Conservation (phyloP, 2,888 invertebrate species). For the Dyspetes luteomarginatus region DNA sequence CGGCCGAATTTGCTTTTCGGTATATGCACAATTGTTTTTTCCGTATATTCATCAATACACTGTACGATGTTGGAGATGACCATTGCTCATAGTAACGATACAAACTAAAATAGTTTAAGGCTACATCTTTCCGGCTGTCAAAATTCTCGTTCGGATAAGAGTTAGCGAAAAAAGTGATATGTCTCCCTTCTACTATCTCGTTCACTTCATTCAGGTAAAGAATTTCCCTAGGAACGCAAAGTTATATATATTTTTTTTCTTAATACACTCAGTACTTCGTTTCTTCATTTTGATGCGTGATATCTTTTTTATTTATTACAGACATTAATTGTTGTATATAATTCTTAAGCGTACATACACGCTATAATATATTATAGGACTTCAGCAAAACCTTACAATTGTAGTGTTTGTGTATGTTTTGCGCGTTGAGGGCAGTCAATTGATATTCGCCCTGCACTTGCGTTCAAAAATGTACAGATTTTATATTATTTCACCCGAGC, state of each 20-base stretch:
- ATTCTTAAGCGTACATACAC: constrained; percentile 80
- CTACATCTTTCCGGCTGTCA: background rate
- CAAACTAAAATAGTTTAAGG: constrained; percentile 20
- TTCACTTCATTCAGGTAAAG: constrained; percentile 32
- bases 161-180: constrained; percentile 23
- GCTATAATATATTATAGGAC: constrained; percentile 80
- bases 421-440: constrained; percentile 71
- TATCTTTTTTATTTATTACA: constrained; percentile 82
- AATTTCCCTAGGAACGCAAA: constrained; percentile 39
- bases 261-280: constrained; percentile 41
- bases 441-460: constrained; percentile 50
- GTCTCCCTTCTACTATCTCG: constrained; percentile 24
- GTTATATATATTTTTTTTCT: constrained; percentile 31
- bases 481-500: constrained; percentile 72
- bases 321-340: constrained; percentile 82
- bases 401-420: constrained; percentile 54
- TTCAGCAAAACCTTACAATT: constrained; percentile 80
- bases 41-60: constrained; percentile 33
- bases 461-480: constrained; percentile 74
- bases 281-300: constrained; percentile 74
- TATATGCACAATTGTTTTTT: background rate
- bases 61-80: constrained; percentile 71
- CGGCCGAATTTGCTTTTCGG: background rate
- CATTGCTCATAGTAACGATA: constrained; percentile 79
- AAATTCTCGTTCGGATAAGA: constrained; percentile 22